phyloP scores from a whole-genome alignment of 2,113 vertebrate genomes.

The Heterotilapia buettikoferi region DNA sequence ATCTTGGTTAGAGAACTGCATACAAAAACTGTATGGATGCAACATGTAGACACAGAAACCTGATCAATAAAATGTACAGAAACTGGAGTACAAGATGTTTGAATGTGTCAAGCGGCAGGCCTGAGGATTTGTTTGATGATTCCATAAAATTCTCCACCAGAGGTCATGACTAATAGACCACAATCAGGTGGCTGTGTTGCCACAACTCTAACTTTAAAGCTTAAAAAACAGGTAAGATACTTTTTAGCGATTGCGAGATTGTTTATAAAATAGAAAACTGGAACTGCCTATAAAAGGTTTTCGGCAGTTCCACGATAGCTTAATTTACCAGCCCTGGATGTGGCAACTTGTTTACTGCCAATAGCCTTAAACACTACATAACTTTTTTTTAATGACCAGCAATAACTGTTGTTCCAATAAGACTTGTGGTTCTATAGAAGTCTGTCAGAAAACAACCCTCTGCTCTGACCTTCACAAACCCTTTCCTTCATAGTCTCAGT shows the following conservation, averaged over 20 bases:
- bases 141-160: neutral
- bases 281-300: neutral
- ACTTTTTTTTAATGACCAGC: neutral
- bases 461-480: neutral
- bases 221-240: neutral
- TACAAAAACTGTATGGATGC: neutral
- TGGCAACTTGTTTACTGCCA: neutral
- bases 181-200: neutral
- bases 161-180: neutral
- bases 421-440: accelerated
- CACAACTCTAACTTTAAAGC: neutral
- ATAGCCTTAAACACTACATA: neutral
- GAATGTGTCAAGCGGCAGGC: neutral
- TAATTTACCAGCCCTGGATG: neutral
- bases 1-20: neutral
- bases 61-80: neutral
- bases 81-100: neutral
- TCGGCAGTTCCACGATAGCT: neutral
- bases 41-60: neutral
- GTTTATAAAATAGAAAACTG: neutral
- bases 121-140: neutral
- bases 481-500: neutral
- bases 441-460: neutral
- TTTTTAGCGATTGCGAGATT: neutral
- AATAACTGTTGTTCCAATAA: neutral